A percentile compares a stretch with the other conserved stretches of the same genome.
phyloP scores from a whole-genome alignment of 2,797 vertebrate genomes.

The Sebastes nivosus region DNA sequence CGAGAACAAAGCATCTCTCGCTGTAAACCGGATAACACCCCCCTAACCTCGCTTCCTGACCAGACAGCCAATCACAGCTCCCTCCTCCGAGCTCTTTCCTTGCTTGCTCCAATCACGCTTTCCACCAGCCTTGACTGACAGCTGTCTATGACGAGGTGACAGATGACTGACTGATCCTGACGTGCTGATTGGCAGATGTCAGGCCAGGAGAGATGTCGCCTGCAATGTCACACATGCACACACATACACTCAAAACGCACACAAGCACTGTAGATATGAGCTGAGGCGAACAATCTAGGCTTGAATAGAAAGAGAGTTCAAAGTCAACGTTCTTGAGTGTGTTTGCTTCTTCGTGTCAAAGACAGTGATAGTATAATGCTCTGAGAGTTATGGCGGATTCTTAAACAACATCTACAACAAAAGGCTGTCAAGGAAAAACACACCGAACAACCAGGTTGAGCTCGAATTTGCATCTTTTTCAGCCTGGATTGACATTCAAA shows the following conservation, averaged over 20 bases:
- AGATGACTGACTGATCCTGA: constrained; percentile 62
- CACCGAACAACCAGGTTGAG: neutral
- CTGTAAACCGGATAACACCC: constrained; percentile 9
- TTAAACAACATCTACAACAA: neutral
- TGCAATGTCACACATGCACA: neutral
- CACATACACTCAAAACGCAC: neutral
- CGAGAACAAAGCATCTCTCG: constrained; percentile 35
- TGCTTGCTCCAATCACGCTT: constrained; percentile 48
- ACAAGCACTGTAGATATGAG: neutral
- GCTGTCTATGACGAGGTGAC: constrained; percentile 54
- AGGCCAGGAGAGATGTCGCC: constrained; percentile 43
- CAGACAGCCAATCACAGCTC: constrained; percentile 48
- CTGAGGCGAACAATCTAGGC: neutral
- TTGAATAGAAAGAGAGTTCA: constrained; percentile 8
- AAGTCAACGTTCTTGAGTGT: constrained; percentile 15
- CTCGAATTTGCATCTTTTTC: neutral
- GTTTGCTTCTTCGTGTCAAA: constrained; percentile 11
- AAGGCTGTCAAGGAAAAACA: constrained; percentile 8
- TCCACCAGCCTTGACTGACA: constrained; percentile 47
- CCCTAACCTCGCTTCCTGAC: constrained; percentile 21
- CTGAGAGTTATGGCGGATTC: neutral
- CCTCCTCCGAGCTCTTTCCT: constrained; percentile 3
- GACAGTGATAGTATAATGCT: neutral
- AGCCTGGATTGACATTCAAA: neutral
- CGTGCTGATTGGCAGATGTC: constrained; percentile 65